phyloP scores from a whole-genome alignment of 1,140 invertebrate genomes.

The Polyergus mexicanus region DNA sequence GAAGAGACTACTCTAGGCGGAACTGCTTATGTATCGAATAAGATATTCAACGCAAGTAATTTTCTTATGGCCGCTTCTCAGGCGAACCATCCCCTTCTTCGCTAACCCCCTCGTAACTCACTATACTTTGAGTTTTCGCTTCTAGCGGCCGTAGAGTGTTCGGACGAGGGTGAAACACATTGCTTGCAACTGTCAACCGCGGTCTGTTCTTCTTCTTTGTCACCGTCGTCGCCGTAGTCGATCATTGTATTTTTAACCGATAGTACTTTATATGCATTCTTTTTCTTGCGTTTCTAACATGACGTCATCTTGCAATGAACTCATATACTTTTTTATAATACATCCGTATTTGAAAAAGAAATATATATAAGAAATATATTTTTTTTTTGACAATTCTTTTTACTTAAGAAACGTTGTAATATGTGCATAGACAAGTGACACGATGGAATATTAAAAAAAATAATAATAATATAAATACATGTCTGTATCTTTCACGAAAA shows the following conservation, averaged over 20 bases:
- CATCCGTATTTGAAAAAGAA: neutral
- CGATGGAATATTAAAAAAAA: neutral
- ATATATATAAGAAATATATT: neutral
- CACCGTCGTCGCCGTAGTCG: conserved; percentile 52
- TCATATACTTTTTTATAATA: neutral
- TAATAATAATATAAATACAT: neutral
- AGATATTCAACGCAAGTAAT: conserved; percentile 82
- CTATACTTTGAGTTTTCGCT: conserved; percentile 56
- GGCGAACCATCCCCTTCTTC: conserved; percentile 67
- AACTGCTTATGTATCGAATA: conserved; percentile 73
- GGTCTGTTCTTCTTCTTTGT: conserved; percentile 37
- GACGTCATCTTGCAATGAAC: conserved; percentile 57
- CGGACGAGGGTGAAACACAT: conserved; percentile 53
- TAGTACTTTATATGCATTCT: conserved; percentile 9
- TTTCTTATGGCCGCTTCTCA: conserved; percentile 83
- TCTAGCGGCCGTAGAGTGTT: conserved; percentile 43
- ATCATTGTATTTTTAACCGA: conserved; percentile 72
- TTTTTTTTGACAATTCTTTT: neutral
- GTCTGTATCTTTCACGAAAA: neutral
- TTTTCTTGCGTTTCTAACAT: neutral
- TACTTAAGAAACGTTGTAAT: neutral
- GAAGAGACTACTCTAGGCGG: conserved; percentile 50
- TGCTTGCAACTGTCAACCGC: conserved; percentile 28
- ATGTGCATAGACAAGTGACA: neutral
- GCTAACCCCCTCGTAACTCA: conserved; percentile 62